These are phyloP conservation scores for Pyrocoelia pectoralis DNA, from an alignment of 2,888 invertebrate genomes.

Conservation along the genomic window DNA sequence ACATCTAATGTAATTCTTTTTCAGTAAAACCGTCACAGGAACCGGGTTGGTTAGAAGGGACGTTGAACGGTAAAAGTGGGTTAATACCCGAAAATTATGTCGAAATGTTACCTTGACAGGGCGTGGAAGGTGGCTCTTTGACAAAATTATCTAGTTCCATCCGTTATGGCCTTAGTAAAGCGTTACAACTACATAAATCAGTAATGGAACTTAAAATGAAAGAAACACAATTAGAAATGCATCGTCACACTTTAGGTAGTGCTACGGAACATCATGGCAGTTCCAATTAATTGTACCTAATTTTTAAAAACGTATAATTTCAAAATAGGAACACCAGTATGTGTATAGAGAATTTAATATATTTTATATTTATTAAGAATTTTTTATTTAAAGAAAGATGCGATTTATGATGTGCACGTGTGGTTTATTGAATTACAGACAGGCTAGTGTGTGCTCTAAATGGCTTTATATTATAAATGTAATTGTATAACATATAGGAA, in stretches of 20 bases:
- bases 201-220: conserved; percentile 44
- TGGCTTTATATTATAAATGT: conserved; percentile 1
- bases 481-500: conserved; percentile 7
- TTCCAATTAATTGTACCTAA: conserved; percentile 48
- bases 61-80: conserved; percentile 89
- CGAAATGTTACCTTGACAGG: conserved; percentile 78
- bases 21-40: conserved; percentile 89
- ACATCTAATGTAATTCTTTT: conserved; percentile 44
- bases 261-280: conserved; percentile 52
- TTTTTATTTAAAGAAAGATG: conserved; percentile 28
- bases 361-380: conserved; percentile 37
- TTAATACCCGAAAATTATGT: conserved; percentile 97
- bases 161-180: conserved; percentile 53
- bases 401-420: conserved; percentile 23
- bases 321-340: conserved; percentile 31
- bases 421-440: conserved; percentile 12
- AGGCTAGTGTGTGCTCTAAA: conserved; percentile 21
- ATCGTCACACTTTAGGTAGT: conserved; percentile 55
- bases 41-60: conserved; percentile 98
- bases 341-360: conserved; percentile 34
- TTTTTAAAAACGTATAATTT: not conserved
- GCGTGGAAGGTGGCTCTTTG: conserved; percentile 43
- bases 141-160: conserved; percentile 55
- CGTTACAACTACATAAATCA: conserved; percentile 52
- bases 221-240: conserved; percentile 44